These are phyloP conservation scores for Proteles cristata DNA, from an alignment of 2,113 vertebrate species.

Conservation along the genomic window DNA sequence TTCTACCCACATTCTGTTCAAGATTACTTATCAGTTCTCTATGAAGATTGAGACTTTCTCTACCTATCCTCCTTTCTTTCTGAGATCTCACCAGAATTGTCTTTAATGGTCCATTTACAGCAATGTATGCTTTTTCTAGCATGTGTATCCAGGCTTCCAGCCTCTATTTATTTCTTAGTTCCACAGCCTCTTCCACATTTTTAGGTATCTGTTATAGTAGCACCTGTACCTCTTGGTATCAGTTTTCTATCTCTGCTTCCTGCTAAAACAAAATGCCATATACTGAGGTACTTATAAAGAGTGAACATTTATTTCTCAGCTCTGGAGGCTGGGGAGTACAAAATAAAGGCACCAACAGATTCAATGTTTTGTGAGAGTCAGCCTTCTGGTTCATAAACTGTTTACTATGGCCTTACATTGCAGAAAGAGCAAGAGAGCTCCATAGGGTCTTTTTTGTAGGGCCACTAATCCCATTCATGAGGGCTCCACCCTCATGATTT, in stretches of 20 bases:
- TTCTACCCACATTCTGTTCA: background rate
- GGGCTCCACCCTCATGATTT: background rate
- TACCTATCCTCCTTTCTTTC: background rate
- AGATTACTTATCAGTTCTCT: background rate
- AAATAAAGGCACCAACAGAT: background rate
- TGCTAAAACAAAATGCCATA: background rate
- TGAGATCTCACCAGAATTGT: background rate
- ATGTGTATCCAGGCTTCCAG: background rate
- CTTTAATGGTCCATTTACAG: background rate
- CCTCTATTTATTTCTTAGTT: background rate
- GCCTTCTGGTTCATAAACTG: background rate
- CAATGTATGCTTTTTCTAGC: background rate
- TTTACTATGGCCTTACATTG: background rate
- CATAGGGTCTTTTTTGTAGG: background rate
- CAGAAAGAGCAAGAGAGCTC: background rate
- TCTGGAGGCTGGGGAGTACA: background rate
- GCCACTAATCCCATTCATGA: background rate
- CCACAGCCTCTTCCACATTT: background rate
- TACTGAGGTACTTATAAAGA: background rate
- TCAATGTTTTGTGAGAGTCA: background rate
- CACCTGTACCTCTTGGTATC: background rate
- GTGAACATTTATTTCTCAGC: background rate
- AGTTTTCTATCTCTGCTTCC: background rate
- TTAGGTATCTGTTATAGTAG: background rate
- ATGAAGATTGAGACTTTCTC: background rate